phyloP scores from a whole-genome alignment of 2,888 invertebrate genomes.

The Mesoligia furuncula region DNA sequence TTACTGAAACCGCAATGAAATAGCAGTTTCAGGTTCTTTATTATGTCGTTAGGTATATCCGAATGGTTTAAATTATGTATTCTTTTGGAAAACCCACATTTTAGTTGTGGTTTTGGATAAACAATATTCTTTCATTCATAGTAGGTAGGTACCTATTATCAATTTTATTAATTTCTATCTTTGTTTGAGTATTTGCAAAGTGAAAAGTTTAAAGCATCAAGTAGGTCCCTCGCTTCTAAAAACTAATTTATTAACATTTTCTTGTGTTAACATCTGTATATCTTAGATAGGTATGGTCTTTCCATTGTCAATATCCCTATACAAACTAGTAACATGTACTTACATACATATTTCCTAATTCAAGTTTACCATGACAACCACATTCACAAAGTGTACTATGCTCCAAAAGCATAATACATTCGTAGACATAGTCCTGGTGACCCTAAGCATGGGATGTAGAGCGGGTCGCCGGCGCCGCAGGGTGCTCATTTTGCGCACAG shows the following conservation, averaged over 20 bases:
- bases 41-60: slow-evolving; percentile 36
- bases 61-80: slow-evolving; percentile 55
- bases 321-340: not conserved
- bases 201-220: not conserved
- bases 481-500: slow-evolving; percentile 72
- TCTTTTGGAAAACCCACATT: slow-evolving; percentile 31
- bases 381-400: slow-evolving; percentile 8
- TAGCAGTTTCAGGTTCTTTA: slow-evolving; percentile 43
- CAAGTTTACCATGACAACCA: not conserved
- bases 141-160: not conserved
- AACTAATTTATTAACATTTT: not conserved
- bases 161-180: slow-evolving; percentile 24
- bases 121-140: slow-evolving; percentile 1
- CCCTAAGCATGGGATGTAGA: slow-evolving; percentile 67
- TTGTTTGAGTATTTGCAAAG: not conserved
- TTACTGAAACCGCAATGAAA: slow-evolving; percentile 58
- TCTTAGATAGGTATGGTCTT: not conserved
- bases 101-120: slow-evolving; percentile 12
- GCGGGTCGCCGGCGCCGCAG: slow-evolving; percentile 68
- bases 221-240: not conserved
- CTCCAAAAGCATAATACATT: slow-evolving; percentile 20
- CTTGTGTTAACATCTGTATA: not conserved
- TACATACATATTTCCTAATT: not conserved
- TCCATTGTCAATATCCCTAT: not conserved
- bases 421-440: slow-evolving; percentile 39